Evolutionary conservation across 2,797 vertebrate genomes (phyloP), one percentile per base, ranked within the genome.

Genomic region (Diglossa cyanea): DNA sequence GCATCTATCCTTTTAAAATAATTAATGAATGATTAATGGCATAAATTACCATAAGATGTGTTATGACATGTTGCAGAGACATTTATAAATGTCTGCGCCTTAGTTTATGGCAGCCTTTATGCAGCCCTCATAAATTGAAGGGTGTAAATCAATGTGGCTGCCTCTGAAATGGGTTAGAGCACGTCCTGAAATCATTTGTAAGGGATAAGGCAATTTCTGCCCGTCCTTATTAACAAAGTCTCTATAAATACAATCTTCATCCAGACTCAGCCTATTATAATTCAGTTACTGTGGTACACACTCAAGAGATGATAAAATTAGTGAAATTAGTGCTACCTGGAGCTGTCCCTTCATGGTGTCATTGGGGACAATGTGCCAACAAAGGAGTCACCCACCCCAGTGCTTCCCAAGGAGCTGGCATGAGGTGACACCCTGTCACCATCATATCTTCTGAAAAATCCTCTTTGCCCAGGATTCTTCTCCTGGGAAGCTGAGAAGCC

Each of bases 11-110:
- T 94, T 71, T 95, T 42, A 67, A 89, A 91, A 80, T 88, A 90
- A 94, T 96, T 93, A 86, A 96, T 84, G 68, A 77, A 80, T 88
- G 80, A 88, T 9, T 78, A 25, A 93, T 79, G 85, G 77, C 76
- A 92, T 86, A 94, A 87, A 95, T 85, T 88, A 94, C 76, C 81
- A 35, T 90, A 80, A 81, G 96, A 96, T 90, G 88, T 95, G 95
- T 97, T 96, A 92, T 95, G 97, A 97, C 97, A 97, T 31, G 78
- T 90, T 93, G 90, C 88, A 88, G 94, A 97, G 97, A 95, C 92
- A 24, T 97, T 96, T 96, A 95, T 96, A 93, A 93, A 97, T 7
- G 86, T 86, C 94, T 90, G 11, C 42, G 85, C 95, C 94, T 94
- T 79, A 63, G 92, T 98, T 96, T 88, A 95, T 76, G 77, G 95